Evolutionary conservation across 1,140 invertebrate genomes (phyloP).

Genomic region (Tenebrio molitor): DNA sequence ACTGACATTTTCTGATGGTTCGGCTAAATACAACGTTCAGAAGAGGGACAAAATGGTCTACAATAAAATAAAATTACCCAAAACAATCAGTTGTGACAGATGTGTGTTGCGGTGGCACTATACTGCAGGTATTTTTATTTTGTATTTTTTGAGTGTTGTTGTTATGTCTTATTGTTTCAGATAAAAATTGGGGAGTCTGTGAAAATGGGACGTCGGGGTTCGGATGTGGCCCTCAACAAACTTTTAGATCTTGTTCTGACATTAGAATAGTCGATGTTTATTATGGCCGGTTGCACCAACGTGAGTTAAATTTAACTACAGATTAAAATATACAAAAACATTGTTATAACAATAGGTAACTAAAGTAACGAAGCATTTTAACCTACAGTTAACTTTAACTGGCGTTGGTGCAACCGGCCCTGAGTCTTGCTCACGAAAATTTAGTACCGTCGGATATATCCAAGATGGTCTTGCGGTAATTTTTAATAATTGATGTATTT

Average conservation of each 20-base stretch:
- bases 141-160: not conserved
- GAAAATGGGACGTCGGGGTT: slow-evolving; percentile 77
- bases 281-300: no score
- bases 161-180: slow-evolving; percentile 60
- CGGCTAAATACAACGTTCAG: slow-evolving; percentile 58
- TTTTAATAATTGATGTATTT: no score
- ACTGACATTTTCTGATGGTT: slow-evolving; percentile 68
- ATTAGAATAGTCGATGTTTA: no score
- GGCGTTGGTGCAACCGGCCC: no score
- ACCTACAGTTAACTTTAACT: no score
- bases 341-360: no score
- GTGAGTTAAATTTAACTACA: no score
- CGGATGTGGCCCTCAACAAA: slow-evolving; percentile 86
- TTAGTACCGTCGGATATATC: no score
- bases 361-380: no score
- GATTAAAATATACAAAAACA: no score
- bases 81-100: slow-evolving; percentile 70
- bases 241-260: slow-evolving; percentile 87
- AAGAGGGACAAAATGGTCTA: slow-evolving; percentile 59
- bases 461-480: no score
- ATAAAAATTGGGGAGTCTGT: slow-evolving; percentile 82
- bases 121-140: slow-evolving; percentile 64
- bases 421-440: no score
- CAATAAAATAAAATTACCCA: slow-evolving; percentile 67
- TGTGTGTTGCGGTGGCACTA: slow-evolving; percentile 81